Conservation (phyloP, 2,797 vertebrate genomes). For the Danio kyathit region DNA sequence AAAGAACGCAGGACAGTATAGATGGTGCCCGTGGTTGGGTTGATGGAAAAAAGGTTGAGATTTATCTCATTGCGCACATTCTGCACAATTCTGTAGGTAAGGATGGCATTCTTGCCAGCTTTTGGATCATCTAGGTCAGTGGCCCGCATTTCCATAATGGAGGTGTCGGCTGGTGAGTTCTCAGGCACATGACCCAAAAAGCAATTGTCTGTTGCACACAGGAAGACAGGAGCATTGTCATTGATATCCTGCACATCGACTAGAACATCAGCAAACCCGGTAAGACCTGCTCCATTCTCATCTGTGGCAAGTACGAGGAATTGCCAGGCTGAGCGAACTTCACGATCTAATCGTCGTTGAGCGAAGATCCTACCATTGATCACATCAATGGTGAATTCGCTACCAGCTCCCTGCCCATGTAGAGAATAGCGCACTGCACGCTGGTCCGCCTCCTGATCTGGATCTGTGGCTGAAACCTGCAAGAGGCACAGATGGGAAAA, state of each 20-base stretch:
- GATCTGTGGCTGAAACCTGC: constrained; percentile 89
- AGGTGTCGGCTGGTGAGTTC: constrained; percentile 86
- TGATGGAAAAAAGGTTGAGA: constrained; percentile 89
- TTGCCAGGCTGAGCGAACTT: constrained; percentile 83
- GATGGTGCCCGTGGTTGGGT: constrained; percentile 84
- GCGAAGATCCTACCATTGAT: constrained; percentile 82
- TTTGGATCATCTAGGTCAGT: constrained; percentile 88
- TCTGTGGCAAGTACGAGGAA: constrained; percentile 90
- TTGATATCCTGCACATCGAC: constrained; percentile 87
- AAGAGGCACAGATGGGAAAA: constrained; percentile 37
- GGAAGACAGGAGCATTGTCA: constrained; percentile 86
- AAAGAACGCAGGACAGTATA: constrained; percentile 84
- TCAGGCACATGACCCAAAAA: constrained; percentile 84
- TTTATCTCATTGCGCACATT: constrained; percentile 89
- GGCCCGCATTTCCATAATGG: constrained; percentile 89
- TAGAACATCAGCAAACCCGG: constrained; percentile 89
- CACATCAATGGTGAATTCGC: constrained; percentile 86
- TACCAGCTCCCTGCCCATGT: constrained; percentile 86
- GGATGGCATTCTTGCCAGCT: constrained; percentile 79
- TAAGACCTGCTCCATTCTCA: constrained; percentile 86
- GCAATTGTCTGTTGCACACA: constrained; percentile 82
- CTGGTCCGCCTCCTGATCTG: constrained; percentile 87
- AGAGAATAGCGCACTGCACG: constrained; percentile 85
- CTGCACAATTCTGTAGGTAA: constrained; percentile 88
- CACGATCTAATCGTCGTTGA: constrained; percentile 82